These are phyloP conservation scores for Reticulitermes speratus DNA, from an alignment of 1,140 invertebrate species.

Conservation along the genomic window DNA sequence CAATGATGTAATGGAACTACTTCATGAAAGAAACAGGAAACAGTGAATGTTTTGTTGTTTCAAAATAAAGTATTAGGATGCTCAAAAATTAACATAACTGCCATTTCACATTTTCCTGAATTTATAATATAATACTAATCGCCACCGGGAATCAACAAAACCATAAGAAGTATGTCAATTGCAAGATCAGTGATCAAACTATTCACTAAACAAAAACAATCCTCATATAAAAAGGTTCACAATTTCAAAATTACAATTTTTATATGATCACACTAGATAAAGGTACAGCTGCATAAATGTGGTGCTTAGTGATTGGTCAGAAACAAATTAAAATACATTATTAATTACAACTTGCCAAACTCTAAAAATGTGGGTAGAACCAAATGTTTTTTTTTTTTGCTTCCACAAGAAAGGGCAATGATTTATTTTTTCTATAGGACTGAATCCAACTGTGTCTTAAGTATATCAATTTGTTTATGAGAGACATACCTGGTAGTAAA, in stretches of 20 bases:
- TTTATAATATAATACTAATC: not conserved
- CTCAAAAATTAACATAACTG: not conserved
- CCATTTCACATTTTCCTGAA: not conserved
- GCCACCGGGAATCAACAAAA: not conserved
- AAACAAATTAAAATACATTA: conserved; percentile 15
- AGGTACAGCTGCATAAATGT: not conserved
- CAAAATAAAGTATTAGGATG: not conserved
- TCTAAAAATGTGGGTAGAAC: not conserved
- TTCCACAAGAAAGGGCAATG: not conserved
- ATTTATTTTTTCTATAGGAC: not conserved
- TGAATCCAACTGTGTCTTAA: not conserved
- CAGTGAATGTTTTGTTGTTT: not conserved
- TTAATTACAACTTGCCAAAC: not conserved
- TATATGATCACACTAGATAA: not conserved
- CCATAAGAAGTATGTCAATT: not conserved
- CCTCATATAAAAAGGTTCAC: not conserved
- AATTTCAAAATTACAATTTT: not conserved
- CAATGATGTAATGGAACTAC: not conserved
- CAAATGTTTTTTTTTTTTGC: not conserved
- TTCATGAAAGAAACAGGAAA: not conserved
- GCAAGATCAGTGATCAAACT: not conserved
- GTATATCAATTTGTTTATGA: not conserved
- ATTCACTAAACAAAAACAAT: not conserved
- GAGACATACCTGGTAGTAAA: not conserved
- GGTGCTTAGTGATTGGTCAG: not conserved